Conservation (phyloP, 2,888 invertebrate species). For the Aspidiotus destructor region DNA sequence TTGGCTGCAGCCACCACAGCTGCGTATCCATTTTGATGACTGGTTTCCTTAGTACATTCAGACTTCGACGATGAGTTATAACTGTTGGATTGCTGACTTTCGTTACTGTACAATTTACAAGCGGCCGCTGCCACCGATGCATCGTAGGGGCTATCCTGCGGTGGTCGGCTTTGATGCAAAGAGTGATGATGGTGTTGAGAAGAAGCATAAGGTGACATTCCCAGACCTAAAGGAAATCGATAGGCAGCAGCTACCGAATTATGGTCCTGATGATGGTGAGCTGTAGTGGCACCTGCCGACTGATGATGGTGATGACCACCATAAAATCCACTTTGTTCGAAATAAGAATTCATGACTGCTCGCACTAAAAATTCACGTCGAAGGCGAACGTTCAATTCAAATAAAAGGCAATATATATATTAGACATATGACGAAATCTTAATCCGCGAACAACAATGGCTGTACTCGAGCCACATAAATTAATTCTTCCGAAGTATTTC, state of each 20-base stretch:
- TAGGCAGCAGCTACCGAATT: conserved; percentile 57
- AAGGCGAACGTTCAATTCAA: neutral
- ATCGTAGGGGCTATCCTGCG: conserved; percentile 85
- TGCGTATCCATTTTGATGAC: conserved; percentile 54
- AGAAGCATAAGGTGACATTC: conserved; percentile 72
- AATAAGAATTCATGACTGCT: conserved; percentile 78
- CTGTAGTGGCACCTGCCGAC: conserved; percentile 49
- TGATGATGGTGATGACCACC: conserved; percentile 80
- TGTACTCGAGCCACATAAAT: conserved; percentile 11
- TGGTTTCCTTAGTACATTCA: conserved; percentile 39
- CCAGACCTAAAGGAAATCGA: conserved; percentile 74
- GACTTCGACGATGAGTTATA: conserved; percentile 38
- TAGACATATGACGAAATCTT: conserved; percentile 39
- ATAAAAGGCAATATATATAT: too few species aligned
- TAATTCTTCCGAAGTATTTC: neutral
- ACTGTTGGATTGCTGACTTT: conserved; percentile 50
- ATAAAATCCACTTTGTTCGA: conserved; percentile 92
- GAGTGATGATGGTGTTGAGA: conserved; percentile 62
- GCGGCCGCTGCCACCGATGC: conserved; percentile 73
- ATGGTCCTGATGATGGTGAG: conserved; percentile 61
- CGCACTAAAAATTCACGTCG: conserved; percentile 34
- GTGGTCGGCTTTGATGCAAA: conserved; percentile 65
- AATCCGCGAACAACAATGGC: conserved; percentile 24
- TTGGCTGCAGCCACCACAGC: conserved; percentile 57
- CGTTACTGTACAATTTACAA: conserved; percentile 68